phyloP scores from a whole-genome alignment of 2,888 invertebrate species.

The Adela reaumurella region DNA sequence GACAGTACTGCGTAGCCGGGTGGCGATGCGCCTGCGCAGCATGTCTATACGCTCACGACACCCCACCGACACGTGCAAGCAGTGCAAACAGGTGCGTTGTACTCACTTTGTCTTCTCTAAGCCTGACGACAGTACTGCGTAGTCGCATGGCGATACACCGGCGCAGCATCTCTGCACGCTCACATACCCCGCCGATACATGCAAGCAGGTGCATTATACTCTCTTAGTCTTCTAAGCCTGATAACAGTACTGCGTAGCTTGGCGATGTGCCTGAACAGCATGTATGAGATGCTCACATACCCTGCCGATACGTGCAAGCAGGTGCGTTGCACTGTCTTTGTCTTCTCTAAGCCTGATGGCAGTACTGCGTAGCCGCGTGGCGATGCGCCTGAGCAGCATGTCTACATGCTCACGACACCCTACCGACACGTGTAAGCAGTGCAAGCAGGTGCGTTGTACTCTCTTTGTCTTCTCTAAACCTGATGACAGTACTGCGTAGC shows the following conservation, averaged over 20 bases:
- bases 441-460: constrained; percentile 35
- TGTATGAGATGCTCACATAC: no score
- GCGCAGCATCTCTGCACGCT: no score
- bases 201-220: no score
- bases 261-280: no score
- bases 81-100: constrained; percentile 37
- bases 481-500: neutral
- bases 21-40: constrained; percentile 47
- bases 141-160: constrained; percentile 30
- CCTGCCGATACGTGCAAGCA: no score
- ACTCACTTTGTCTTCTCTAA: no score
- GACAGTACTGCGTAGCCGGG: constrained; percentile 50
- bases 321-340: no score
- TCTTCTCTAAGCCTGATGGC: constrained; percentile 49
- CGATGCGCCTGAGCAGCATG: constrained; percentile 47
- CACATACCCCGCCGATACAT: no score
- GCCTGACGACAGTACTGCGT: no score
- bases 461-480: no score
- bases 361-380: constrained; percentile 51
- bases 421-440: constrained; percentile 36
- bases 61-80: constrained; percentile 35
- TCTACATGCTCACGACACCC: constrained; percentile 36
- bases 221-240: no score
- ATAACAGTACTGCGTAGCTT: constrained; percentile 18
- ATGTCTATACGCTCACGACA: constrained; percentile 39